Base-by-base conservation (phyloP, 2,888 invertebrate genomes). In the Drosophila limbata region DNA sequence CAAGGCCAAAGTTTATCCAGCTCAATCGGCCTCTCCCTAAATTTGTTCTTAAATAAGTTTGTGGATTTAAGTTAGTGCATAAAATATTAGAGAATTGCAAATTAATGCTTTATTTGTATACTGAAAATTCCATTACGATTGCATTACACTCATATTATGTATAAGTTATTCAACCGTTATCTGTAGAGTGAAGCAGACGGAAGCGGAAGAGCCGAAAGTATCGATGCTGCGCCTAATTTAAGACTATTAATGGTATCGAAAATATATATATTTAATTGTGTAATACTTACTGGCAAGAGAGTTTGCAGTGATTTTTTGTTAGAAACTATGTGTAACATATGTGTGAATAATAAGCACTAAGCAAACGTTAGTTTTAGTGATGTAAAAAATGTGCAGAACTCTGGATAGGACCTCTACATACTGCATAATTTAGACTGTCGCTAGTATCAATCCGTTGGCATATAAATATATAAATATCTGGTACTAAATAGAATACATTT, bases 1-100 rank as follows among this genome's bases (percentile, higher is more conserved):
- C 48, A 50, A 13, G 33, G 33, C 19, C 33, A 19, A 50, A 33
- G 48, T 33, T 50, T 50, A 50, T 50, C 19, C 35, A 35, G 19
- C 33, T 13, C 13, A 19, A 35, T n/a, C 33, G 19, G 13, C 9
- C 19, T 35, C 50, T n/a, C 8, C 13, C 35, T 13, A 35, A 50
- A 50, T n/a, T 21, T 50, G 19, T 19, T 0, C 50, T 19, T 13
- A n/a, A 50, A 50, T 50, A 9, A 35, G n/a, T 19, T 19, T 33
- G 13, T 33, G 19, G 11, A 19, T 35, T 13, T 19, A 19, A 19
- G 19, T 4, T 8, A 35, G n/a, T 13, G 17, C 19, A 17, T 8
- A 35, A 9, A 21, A 4, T 4, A 9, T 0, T 35, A 11, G 19
- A 9, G 19, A n/a, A 15, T 45, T 15, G 2, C 1, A 25, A 28